Percentiles rank a stretch among this genome's conserved stretches.
These are phyloP conservation scores for Brachirus orientalis DNA, from an alignment of 2,113 vertebrate genomes.

Conservation along the genomic window DNA sequence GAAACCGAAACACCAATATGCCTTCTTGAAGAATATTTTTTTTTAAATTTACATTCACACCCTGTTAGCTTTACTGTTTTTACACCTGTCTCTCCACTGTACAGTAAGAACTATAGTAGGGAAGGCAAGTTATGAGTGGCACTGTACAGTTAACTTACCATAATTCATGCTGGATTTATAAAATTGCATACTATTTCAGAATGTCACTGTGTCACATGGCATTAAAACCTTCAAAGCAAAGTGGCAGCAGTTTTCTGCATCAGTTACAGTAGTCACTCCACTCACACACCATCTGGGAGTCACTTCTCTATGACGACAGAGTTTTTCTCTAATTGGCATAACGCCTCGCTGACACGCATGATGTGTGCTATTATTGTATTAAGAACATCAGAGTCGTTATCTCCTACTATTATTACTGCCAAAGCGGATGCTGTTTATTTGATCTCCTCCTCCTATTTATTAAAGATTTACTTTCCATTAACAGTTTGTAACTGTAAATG, in stretches of 20 bases:
- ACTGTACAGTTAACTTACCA: background rate
- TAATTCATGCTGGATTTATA: background rate
- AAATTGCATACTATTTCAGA: background rate
- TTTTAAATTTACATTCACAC: background rate
- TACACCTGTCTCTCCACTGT: too few species aligned
- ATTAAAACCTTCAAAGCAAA: background rate
- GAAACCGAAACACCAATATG: background rate
- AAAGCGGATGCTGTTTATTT: background rate
- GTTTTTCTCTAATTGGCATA: background rate
- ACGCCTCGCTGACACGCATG: background rate
- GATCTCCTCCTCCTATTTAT: background rate
- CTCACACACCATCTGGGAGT: background rate
- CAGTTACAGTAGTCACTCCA: background rate
- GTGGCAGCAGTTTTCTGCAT: background rate
- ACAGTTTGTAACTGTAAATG: background rate
- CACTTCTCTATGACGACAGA: background rate
- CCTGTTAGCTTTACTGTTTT: background rate
- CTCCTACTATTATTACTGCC: background rate
- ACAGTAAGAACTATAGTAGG: background rate
- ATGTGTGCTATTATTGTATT: background rate
- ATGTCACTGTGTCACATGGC: background rate
- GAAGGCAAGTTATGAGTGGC: background rate
- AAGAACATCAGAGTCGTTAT: background rate
- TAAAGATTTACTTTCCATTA: too few species aligned
- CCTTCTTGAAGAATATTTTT: background rate